phyloP scores from a whole-genome alignment of 2,797 vertebrate species.

The Liasis olivaceus region DNA sequence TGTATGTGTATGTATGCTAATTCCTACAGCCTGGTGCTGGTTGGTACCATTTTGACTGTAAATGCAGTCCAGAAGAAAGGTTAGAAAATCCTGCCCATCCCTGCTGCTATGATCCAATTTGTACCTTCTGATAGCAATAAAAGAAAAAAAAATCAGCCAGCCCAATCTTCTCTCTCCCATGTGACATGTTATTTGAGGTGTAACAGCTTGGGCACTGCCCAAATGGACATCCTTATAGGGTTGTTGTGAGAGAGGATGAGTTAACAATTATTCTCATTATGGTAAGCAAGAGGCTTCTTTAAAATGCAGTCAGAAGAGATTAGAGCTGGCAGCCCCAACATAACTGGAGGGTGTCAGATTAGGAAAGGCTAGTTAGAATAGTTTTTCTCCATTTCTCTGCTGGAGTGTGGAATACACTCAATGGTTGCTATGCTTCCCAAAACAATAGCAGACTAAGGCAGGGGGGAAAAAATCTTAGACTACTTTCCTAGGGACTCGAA shows the following conservation, averaged over 20 bases:
- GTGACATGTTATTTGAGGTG: neutral
- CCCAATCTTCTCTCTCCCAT: neutral
- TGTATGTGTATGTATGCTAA: neutral
- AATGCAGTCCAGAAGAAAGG: neutral
- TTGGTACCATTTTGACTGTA: neutral
- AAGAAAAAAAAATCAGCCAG: neutral
- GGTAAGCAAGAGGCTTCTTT: neutral
- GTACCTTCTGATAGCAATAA: neutral
- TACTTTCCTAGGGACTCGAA: neutral
- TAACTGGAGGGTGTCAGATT: neutral
- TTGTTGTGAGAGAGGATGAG: neutral
- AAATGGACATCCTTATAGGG: neutral
- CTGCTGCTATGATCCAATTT: neutral
- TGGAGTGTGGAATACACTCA: neutral
- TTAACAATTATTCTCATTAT: neutral
- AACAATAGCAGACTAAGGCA: neutral
- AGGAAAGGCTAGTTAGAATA: neutral
- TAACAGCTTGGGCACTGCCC: neutral
- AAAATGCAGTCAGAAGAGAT: neutral
- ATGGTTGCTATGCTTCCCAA: neutral
- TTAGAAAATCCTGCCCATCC: neutral
- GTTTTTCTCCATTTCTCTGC: neutral
- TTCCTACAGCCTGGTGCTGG: neutral
- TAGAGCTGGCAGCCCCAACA: neutral
- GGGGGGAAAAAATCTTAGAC: neutral